Evolutionary conservation across 2,888 invertebrate species (phyloP), one percentile per base, ranked within the genome.

Genomic region (Drosophila neutralis): DNA sequence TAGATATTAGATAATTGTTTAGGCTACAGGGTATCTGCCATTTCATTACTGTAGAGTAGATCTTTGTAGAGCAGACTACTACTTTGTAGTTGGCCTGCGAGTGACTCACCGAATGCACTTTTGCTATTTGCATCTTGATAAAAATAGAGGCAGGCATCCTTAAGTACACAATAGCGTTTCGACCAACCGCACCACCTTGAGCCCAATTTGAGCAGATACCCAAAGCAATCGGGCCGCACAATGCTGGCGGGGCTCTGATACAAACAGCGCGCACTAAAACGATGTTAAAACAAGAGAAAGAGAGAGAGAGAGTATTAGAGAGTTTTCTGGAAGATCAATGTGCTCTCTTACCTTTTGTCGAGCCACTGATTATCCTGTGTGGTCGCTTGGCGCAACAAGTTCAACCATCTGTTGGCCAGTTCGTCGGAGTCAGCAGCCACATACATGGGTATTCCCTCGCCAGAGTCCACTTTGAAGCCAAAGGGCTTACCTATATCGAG

Each of bases 91-190:
- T 31, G 13, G 24, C 27, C 36, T 61, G 11, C n/a, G 21, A 27
- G 48, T 80, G 83, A 83, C 71, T 84, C 92, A 94, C 98, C 98
- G 93, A 98, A 96, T 78, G 98, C 98, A 91, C 95, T 96, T 92
- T 96, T 97, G 87, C 98, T 96, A 91, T 96, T 97, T 5, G 96
- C 96, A 92, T 98, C 98, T 82, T 96, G 96, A 93, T 98, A 98
- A 93, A 98, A 98, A 94, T 98, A 98, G 31, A 98, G 94, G 85
- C 98, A 98, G 51, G 98, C 98, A 92, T 98, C 98, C 93, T 98
- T 98, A 53, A 98, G 94, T 40, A 99, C 97, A 94, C 98, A 98
- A 94, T 98, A 98, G 61, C 98, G 95, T 90, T 97, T 96, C 73
- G 96, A 96, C 98, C 98, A 98, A 27, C 97, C 96, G 91, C 97